Conservation (phyloP, 53 echinoderm and acorn worm genomes). For the Luidia sarsii region DNA sequence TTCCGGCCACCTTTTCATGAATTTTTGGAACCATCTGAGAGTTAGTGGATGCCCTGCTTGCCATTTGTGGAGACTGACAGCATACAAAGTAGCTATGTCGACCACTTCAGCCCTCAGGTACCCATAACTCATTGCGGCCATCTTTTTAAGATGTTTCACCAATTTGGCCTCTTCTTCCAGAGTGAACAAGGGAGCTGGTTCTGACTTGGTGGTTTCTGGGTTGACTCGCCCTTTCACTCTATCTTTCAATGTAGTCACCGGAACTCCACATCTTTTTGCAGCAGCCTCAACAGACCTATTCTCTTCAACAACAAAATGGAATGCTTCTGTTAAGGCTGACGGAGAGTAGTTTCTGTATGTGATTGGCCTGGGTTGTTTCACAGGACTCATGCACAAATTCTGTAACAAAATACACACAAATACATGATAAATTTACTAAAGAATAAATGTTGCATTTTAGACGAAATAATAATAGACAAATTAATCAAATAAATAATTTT, state of each 20-base stretch:
- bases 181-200: not conserved
- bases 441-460: too few relatives aligned
- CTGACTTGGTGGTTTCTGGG: not conserved
- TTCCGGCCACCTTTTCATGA: conserved; percentile 41
- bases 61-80: conserved; percentile 13
- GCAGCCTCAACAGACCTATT: not conserved
- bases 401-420: not conserved
- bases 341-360: conserved; percentile 8
- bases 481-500: too few relatives aligned
- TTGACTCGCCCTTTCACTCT: not conserved
- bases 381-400: not conserved
- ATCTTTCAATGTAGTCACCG: not conserved
- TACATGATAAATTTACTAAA: too few relatives aligned
- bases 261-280: conserved; percentile 10
- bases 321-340: not conserved
- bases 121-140: conserved; percentile 10
- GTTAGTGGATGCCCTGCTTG: not conserved
- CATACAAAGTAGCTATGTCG: not conserved
- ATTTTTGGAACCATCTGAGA: conserved; percentile 8
- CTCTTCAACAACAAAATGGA: not conserved
- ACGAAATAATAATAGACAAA: too few relatives aligned
- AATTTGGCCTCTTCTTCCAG: conserved; percentile 10
- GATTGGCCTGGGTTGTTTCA: not conserved
- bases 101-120: conserved; percentile 7
- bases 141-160: conserved; percentile 12